Percentiles rank a stretch among this genome's conserved stretches.
Evolutionary conservation across 1,140 invertebrate species (phyloP).

Genomic region (Hermetia illucens): DNA sequence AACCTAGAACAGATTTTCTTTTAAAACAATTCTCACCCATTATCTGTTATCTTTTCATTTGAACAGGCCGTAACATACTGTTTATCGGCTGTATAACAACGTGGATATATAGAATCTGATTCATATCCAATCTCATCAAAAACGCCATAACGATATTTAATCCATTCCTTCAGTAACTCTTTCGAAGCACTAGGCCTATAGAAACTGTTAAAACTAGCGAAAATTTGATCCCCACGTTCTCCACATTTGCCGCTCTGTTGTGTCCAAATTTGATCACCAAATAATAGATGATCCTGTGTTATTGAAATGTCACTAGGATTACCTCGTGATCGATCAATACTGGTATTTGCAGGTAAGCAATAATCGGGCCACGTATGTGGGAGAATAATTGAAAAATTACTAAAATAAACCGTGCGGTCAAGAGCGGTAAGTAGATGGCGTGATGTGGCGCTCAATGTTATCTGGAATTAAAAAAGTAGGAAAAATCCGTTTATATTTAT

Average conservation of each 20-base stretch:
- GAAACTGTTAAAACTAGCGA: constrained; percentile 30
- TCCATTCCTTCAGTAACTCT: constrained; percentile 44
- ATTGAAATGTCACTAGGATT: constrained; percentile 37
- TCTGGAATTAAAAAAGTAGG: constrained; percentile 30
- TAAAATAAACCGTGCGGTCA: constrained; percentile 36
- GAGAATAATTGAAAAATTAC: constrained; percentile 37
- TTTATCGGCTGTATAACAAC: constrained; percentile 33
- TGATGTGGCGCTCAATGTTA: constrained; percentile 33
- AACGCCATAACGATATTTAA: constrained; percentile 52
- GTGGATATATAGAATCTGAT: constrained; percentile 42
- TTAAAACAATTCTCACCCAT: constrained; percentile 31
- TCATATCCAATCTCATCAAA: constrained; percentile 50
- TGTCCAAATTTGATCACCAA: constrained; percentile 38
- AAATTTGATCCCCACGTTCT: constrained; percentile 41
- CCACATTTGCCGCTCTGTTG: constrained; percentile 44
- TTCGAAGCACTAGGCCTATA: neutral
- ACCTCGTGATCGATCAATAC: constrained; percentile 27
- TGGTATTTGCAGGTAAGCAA: constrained; percentile 23
- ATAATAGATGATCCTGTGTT: constrained; percentile 33
- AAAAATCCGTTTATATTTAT: no score
- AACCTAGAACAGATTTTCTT: neutral
- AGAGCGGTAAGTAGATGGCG: constrained; percentile 36
- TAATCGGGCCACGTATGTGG: constrained; percentile 37
- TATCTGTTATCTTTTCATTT: constrained; percentile 31
- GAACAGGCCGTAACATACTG: constrained; percentile 34